Evolutionary conservation across 2,113 vertebrate species (phyloP), one percentile per base, ranked within the genome.

Genomic region (Bombycilla garrulus): DNA sequence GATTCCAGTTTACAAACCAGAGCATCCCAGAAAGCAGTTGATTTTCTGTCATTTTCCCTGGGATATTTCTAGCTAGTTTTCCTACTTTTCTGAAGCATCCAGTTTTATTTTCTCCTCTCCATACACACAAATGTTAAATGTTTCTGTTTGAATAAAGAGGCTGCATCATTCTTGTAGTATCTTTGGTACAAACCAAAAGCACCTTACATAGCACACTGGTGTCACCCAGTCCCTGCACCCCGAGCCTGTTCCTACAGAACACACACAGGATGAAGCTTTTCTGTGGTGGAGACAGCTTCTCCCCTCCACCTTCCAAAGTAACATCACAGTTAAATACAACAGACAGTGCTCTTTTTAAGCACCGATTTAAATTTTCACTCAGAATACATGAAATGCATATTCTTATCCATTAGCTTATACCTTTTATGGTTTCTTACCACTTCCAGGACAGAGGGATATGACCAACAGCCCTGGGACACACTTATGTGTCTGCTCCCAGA

Each of bases 171-270:
- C 62, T 38, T 48, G 28, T 11, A 91, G 25, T 44, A 81, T 93
- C 92, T 95, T 95, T 95, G 92, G 95, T 92, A 96, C 58, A 65
- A 86, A 93, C 90, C 72, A 90, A 60, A 85, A 93, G 42, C 61
- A 77, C 66, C 45, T 67, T 29, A 24, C 50, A 56, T 28, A 78
- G 61, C 58, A 57, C 25, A 74, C 53, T 5, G 31, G 50, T 26
- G 36, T 66, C 82, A 90, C 31, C 88, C 66, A 45, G 51, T 17
- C 70, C 66, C 72, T 67, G 2, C 81, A 74, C 67, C 88, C 53
- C 50, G 11, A 87, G 82, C 66, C 26, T 61, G 44, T 28, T 70
- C 64, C 61, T 50, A 72, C 50, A 80, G 62, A 71, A 44, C 57
- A 54, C 38, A 50, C 44, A 61, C 12, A 69, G 62, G 36, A 85